A percentile compares a stretch with the other conserved stretches of the same genome.
Evolutionary conservation across 2,113 vertebrate genomes (phyloP).

Genomic region (Callaeas wilsoni): DNA sequence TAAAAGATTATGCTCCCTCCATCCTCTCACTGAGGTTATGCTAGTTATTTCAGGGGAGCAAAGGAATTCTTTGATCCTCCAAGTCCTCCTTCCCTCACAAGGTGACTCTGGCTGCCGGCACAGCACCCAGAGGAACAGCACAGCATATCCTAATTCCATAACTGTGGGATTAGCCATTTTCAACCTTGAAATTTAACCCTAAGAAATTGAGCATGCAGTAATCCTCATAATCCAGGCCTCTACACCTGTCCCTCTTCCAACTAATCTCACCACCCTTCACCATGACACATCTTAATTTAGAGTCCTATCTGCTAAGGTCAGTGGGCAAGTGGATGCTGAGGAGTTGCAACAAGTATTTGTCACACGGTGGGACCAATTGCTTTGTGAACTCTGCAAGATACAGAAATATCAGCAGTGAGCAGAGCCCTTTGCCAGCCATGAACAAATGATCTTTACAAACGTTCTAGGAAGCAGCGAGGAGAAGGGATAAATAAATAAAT

Average conservation of each 20-base stretch:
- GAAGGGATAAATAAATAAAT: not conserved
- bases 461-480: not conserved
- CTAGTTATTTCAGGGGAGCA: slow-evolving; percentile 38
- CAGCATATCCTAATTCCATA: not conserved
- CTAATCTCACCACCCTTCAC: slow-evolving; percentile 49
- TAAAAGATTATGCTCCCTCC: slow-evolving; percentile 64
- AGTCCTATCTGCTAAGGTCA: slow-evolving; percentile 4
- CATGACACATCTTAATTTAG: slow-evolving; percentile 51
- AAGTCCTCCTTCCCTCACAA: not conserved
- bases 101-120: not conserved
- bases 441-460: not conserved
- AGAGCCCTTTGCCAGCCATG: fast-evolving
- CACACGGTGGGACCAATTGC: fast-evolving
- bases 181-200: slow-evolving; percentile 32
- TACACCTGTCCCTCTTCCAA: slow-evolving; percentile 47
- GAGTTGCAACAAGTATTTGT: not conserved
- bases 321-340: not conserved
- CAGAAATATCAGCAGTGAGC: not conserved
- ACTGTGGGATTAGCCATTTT: not conserved
- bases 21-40: not conserved
- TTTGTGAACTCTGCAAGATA: not conserved
- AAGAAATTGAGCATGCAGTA: slow-evolving; percentile 24
- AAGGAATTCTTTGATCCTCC: slow-evolving; percentile 38
- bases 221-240: slow-evolving; percentile 51
- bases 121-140: not conserved